Evolutionary conservation across 2,113 vertebrate species (phyloP), one percentile per base, ranked within the genome.

Genomic region (Megatriorchis doriae): DNA sequence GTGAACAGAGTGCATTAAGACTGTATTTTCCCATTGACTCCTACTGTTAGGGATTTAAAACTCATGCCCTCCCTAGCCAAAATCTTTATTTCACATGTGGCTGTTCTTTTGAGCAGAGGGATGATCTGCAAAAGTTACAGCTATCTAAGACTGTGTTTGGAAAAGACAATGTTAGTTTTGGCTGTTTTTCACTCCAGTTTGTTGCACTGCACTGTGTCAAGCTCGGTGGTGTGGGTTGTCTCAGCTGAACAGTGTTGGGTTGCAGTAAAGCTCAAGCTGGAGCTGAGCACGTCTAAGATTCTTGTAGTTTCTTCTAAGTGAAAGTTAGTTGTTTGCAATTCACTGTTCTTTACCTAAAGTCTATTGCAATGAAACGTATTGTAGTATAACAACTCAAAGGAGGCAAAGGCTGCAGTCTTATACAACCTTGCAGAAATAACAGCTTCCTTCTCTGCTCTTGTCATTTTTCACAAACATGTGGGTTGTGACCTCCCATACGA

Each of bases 201-300:
- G 16, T 52, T 63, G 23, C 14, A 62, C 13, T 0, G 0, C 32
- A 34, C 34, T 0, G 3, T 56, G 14, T 18, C 42, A 56, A 56
- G 4, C 32, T 68, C 0, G 0, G 29, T 61, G 22, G 18, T 29
- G 13, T 13, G 17, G 18, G 13, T 36, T 55, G 38, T 61, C 45
- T 55, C 26, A 73, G 31, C 45, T 67, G 21, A n/a, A 20, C 2
- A 1, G 43, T 53, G 34, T 2, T 52, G 65, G 23, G 27, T 27
- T 83, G 50, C 50, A 88, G 34, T 7, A 59, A 78, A 78, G 26
- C 52, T 67, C 10, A 47, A 3, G 8, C 11, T 23, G 26, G 43
- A 86, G 43, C 38, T 58, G 17, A 31, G 4, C 18, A 50, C 16
- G 40, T 43, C 18, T 50, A 31, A 66, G 11, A 6, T 67, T 73